Percentiles rank a stretch among this genome's conserved stretches.
These are phyloP conservation scores for Planococcus citri DNA, from an alignment of 1,140 invertebrate species.

Conservation along the genomic window DNA sequence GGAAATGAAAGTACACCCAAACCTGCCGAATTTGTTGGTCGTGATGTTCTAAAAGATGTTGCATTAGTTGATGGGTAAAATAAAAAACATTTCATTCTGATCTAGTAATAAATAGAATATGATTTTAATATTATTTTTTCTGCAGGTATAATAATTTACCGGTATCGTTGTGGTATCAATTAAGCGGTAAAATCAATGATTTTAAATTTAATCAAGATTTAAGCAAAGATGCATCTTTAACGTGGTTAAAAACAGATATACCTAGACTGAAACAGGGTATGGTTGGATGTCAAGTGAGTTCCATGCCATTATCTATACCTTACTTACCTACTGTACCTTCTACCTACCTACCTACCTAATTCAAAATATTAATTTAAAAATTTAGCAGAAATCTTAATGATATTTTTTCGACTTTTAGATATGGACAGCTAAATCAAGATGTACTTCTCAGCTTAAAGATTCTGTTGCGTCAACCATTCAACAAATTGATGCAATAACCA, in stretches of 20 bases:
- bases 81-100: too few species aligned
- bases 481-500: conserved; percentile 68
- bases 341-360: too few species aligned
- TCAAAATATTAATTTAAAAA: too few species aligned
- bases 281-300: conserved; percentile 67
- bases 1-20: neutral
- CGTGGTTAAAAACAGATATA: conserved; percentile 78
- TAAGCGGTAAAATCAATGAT: neutral
- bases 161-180: neutral
- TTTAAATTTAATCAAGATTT: neutral
- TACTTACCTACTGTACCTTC: too few species aligned
- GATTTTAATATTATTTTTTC: too few species aligned
- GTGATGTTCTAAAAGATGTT: neutral
- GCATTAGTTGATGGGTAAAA: neutral
- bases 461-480: conserved; percentile 59
- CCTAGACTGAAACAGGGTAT: conserved; percentile 61
- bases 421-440: conserved; percentile 30
- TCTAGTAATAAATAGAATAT: too few species aligned
- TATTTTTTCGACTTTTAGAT: neutral
- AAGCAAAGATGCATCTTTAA: neutral
- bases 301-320: neutral
- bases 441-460: conserved; percentile 52
- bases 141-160: conserved; percentile 11
- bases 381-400: too few species aligned
- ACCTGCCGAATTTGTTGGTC: neutral